Conservation (phyloP, 1,140 invertebrate species). For the Himalopsyche phryganea region DNA sequence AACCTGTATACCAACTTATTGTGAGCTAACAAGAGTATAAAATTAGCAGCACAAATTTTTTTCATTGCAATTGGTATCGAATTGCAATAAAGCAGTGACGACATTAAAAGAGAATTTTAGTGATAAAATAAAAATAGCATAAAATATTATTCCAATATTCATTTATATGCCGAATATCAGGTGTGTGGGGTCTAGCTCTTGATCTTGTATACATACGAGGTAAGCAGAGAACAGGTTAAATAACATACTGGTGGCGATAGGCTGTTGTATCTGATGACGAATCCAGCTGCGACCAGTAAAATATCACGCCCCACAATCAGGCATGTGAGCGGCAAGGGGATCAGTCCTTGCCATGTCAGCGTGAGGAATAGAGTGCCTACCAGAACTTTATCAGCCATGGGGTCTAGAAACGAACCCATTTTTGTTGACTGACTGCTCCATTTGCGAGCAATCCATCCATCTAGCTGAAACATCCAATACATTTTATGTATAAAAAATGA, state of each 20-base stretch:
- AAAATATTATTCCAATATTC: too few species aligned
- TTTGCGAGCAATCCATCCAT: slow-evolving; percentile 93
- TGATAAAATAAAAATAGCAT: too few species aligned
- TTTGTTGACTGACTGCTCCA: slow-evolving; percentile 88
- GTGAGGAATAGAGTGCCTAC: slow-evolving; percentile 85
- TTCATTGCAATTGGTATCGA: too few species aligned
- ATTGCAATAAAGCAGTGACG: too few species aligned
- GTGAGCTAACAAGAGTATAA: too few species aligned
- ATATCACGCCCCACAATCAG: slow-evolving; percentile 83
- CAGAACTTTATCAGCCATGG: slow-evolving; percentile 94
- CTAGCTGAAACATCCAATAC: slow-evolving; percentile 63
- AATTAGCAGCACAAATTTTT: too few species aligned
- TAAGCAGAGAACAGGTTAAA: too few species aligned
- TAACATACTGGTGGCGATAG: slow-evolving; percentile 85
- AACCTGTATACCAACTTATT: too few species aligned
- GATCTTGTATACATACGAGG: too few species aligned
- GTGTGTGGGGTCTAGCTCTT: too few species aligned
- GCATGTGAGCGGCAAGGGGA: slow-evolving; percentile 81
- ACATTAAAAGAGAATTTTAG: too few species aligned
- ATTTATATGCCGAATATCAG: too few species aligned
- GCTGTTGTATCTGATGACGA: slow-evolving; percentile 86
- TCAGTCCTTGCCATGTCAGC: slow-evolving; percentile 77
- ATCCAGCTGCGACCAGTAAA: slow-evolving; percentile 74
- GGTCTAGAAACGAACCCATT: slow-evolving; percentile 93
- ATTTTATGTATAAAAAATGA: slow-evolving; percentile 41